phyloP scores from a whole-genome alignment of 2,888 invertebrate species.

The Cremastinae sp. region DNA sequence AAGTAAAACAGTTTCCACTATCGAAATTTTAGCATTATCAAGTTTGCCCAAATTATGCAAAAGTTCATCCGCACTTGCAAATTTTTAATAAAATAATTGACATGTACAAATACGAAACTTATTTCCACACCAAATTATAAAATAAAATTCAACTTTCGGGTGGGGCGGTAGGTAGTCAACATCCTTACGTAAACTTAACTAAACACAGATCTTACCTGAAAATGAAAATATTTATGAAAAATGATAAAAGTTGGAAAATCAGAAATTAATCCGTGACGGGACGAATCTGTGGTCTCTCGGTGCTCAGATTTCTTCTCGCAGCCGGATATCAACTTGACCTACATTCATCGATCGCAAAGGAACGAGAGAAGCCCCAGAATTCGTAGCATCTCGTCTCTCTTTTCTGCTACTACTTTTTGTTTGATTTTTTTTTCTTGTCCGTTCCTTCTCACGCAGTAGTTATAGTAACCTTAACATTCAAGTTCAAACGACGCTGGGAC shows the following conservation, averaged over 20 bases:
- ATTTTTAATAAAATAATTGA: no score
- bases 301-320: constrained; percentile 57
- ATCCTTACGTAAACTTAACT: no score
- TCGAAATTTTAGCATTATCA: no score
- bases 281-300: constrained; percentile 41
- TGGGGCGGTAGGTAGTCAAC: no score
- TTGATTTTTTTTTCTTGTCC: constrained; percentile 6
- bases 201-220: no score
- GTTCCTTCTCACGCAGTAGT: constrained; percentile 28
- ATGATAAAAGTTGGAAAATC: constrained; percentile 26
- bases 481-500: constrained; percentile 46
- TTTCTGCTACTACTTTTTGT: not conserved
- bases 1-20: no score
- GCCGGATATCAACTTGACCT: constrained; percentile 75
- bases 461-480: constrained; percentile 74
- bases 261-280: constrained; percentile 32
- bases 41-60: no score
- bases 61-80: no score
- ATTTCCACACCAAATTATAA: no score
- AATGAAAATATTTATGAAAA: no score
- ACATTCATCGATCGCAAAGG: constrained; percentile 59
- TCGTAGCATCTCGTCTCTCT: constrained; percentile 56
- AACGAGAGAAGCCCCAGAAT: constrained; percentile 58
- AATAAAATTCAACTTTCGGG: no score
- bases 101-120: no score